A percentile compares a stretch with the other conserved stretches of the same genome.
These are phyloP conservation scores for Erynnis tages DNA, from an alignment of 2,888 invertebrate genomes.

Conservation along the genomic window DNA sequence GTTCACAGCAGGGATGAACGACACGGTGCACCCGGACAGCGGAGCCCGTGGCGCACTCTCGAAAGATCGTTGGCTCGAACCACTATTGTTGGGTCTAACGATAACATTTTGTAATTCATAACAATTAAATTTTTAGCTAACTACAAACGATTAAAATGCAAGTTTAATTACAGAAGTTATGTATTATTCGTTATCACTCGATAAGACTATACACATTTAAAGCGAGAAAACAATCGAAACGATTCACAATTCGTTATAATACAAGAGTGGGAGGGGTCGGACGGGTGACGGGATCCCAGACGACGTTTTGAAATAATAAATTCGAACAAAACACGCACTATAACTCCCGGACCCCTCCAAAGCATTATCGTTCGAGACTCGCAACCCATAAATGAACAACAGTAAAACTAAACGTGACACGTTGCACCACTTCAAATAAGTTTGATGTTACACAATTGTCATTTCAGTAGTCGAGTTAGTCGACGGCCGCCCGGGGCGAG, in stretches of 20 bases:
- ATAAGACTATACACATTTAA: constrained; percentile 23
- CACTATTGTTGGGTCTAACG: constrained; percentile 10
- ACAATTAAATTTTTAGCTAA: constrained; percentile 26
- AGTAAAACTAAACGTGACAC: not conserved
- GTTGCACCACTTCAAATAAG: not conserved
- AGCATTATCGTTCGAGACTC: not conserved
- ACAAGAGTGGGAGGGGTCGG: not conserved
- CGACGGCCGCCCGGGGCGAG: not conserved
- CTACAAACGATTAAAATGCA: constrained; percentile 25
- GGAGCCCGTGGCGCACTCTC: not conserved
- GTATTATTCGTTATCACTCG: constrained; percentile 18
- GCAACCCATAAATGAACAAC: not conserved
- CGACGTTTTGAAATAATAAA: not conserved
- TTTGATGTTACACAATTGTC: not conserved
- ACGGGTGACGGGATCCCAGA: not conserved
- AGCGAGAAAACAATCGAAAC: constrained; percentile 18
- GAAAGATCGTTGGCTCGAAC: not conserved
- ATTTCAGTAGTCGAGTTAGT: not conserved
- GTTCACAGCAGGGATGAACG: not conserved
- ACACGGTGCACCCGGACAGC: not conserved
- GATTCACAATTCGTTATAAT: constrained; percentile 6
- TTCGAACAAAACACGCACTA: not conserved
- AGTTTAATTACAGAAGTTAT: constrained; percentile 21
- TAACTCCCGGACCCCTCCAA: not conserved
- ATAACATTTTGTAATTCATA: constrained; percentile 18